phyloP scores from a whole-genome alignment of 2,888 invertebrate species.

The Diabrotica balteata region DNA sequence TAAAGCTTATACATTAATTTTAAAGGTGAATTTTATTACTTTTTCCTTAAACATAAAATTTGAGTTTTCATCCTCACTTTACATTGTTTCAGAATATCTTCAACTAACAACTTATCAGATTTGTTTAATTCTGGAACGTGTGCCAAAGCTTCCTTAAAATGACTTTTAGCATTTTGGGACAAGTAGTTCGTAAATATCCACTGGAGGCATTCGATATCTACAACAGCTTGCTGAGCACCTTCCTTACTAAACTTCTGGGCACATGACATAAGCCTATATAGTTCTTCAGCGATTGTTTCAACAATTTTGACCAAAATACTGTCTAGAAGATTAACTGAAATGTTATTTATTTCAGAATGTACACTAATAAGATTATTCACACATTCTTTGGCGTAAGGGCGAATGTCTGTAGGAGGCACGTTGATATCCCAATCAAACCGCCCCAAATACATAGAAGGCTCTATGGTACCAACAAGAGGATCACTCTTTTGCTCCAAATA shows the following conservation, averaged over 20 bases:
- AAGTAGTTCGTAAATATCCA: constrained; percentile 69
- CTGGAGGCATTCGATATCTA: constrained; percentile 75
- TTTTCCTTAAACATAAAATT: constrained; percentile 65
- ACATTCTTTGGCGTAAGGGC: constrained; percentile 89
- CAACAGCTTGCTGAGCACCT: constrained; percentile 79
- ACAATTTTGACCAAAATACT: constrained; percentile 79
- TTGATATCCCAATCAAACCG: constrained; percentile 85
- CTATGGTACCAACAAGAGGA: constrained; percentile 94
- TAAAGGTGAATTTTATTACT: not conserved
- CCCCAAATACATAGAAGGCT: constrained; percentile 94
- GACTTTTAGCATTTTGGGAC: constrained; percentile 58
- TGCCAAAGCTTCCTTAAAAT: constrained; percentile 83
- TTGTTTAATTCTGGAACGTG: constrained; percentile 73
- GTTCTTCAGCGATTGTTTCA: constrained; percentile 91
- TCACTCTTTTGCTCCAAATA: constrained; percentile 91
- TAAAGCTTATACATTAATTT: too few species aligned
- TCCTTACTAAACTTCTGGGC: constrained; percentile 73
- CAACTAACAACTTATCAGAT: constrained; percentile 64
- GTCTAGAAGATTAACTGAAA: constrained; percentile 79
- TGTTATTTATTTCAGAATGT: constrained; percentile 79
- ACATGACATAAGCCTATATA: constrained; percentile 85
- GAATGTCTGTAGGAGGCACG: constrained; percentile 76
- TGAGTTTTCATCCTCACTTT: constrained; percentile 74
- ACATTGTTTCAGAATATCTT: constrained; percentile 69
- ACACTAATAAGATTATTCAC: constrained; percentile 81